These are phyloP conservation scores for Hydrozoanthus gracilis DNA, from an alignment of 92 coral and sea anemone genomes.

Conservation along the genomic window DNA sequence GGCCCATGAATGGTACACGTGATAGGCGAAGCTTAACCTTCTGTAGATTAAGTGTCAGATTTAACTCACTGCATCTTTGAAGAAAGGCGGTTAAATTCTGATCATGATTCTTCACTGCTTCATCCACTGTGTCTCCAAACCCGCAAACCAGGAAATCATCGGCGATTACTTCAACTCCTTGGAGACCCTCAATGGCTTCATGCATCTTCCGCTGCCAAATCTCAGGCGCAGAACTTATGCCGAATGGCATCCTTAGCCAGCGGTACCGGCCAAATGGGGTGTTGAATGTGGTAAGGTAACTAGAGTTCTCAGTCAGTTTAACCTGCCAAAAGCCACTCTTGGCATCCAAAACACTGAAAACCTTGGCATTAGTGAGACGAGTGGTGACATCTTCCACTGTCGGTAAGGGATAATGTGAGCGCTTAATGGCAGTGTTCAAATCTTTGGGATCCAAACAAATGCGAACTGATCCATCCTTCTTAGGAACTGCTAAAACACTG, in stretches of 20 bases:
- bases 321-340: slow-evolving; percentile 23
- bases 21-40: slow-evolving; percentile 40
- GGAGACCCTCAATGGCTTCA: slow-evolving; percentile 46
- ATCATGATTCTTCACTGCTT: slow-evolving; percentile 42
- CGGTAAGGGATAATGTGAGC: slow-evolving; percentile 44
- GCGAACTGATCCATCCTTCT: slow-evolving; percentile 45
- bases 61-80: slow-evolving; percentile 43
- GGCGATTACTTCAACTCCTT: slow-evolving; percentile 33
- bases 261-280: slow-evolving; percentile 41
- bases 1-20: slow-evolving; percentile 38
- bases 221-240: slow-evolving; percentile 43
- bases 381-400: slow-evolving; percentile 39
- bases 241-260: slow-evolving; percentile 52
- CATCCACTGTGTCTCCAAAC: slow-evolving; percentile 49
- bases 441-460: slow-evolving; percentile 47
- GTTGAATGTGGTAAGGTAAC: slow-evolving; percentile 37
- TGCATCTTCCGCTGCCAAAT: slow-evolving; percentile 52
- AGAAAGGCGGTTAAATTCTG: slow-evolving; percentile 50
- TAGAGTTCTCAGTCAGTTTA: slow-evolving; percentile 30
- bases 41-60: slow-evolving; percentile 48
- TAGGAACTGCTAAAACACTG: slow-evolving; percentile 38
- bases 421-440: slow-evolving; percentile 45
- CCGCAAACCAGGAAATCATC: slow-evolving; percentile 49
- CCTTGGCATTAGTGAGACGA: slow-evolving; percentile 35
- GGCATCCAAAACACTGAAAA: slow-evolving; percentile 42